Base-by-base conservation (phyloP, 2,888 invertebrate genomes). In the Euclidia mi region DNA sequence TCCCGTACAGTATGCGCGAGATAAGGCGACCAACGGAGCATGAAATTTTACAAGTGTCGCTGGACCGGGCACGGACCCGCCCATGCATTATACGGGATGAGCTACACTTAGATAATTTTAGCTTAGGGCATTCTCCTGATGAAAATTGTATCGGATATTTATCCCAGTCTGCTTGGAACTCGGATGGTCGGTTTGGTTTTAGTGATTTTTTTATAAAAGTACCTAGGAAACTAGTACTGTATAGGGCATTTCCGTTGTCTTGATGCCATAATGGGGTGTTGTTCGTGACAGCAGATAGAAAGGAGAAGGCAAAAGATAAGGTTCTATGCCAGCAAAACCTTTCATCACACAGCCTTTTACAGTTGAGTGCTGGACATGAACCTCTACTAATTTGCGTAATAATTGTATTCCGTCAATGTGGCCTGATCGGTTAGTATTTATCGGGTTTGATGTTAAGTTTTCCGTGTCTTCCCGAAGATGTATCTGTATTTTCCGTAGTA, bases 21-120 rank as follows among this genome's bases (percentile, higher is more conserved):
- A 87, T 85, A 88, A 80, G 79, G 70, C 57, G 76, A 50, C 62
- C 82, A 85, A 79, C 83, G 74, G 76, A 79, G 84, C 88, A 88
- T 85, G 88, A 88, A 90, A 91, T 91, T 85, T 86, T 85, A 87
- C 91, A 86, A 89, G 88, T 88, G 88, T 84, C 83, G 81, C 76
- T 71, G 77, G 73, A 50, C 55, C 53, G 28, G 46, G 45, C 20
- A 12, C 17, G 28, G 18, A 44, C 56, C 56, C 59, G 18, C 11
- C 48, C 56, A 29, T 41, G 56, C 46, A 58, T 56, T 64, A 72
- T 50, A 56, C 59, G 55, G 56, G 56, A 63, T 45, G 49, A 35
- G 38, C 15, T 40, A 56, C 51, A 53, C 65, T 57, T 46, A 50
- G 20, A 58, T 63, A 15, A 56, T 53, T 56, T 48, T 51, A 29